Base-by-base conservation (phyloP, 2,888 invertebrate genomes). In the Lasioglossum vierecki region DNA sequence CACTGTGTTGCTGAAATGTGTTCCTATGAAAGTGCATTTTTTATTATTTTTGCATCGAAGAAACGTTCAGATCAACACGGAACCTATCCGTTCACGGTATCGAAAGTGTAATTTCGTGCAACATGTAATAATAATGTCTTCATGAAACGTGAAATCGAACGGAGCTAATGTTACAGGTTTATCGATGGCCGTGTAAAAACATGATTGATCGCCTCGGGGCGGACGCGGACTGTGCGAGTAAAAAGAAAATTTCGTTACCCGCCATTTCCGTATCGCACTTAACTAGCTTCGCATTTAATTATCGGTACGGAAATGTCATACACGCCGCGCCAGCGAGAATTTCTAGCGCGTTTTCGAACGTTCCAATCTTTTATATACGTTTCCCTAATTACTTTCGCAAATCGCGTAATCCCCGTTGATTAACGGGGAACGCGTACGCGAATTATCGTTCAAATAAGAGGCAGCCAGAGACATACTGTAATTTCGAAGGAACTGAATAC, bases 361-460 rank as follows among this genome's bases (percentile, higher is more conserved):
- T 3, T 44, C 35, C 75, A 66, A 76, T 76, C 79, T 79, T 76
- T 76, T 68, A 68, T 76, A 79, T 73, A 73, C 66, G 35, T 79
- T 79, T 41, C 83, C 68, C 46, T 79, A 76, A 84, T 84, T 84
- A 83, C 83, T 73, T 68, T 76, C 72, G 49, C 66, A 72, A 76
- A 60, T 79, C 57, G 84, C 57, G 46, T 79, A 83, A 72, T 82
- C 72, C 79, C 30, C 46, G 72, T 83, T 76, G 79, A 83, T 83
- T 79, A 84, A 68, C 75, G 53, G 1, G 81, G 63, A 73, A 72
- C 77, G 82, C 70, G 72, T 76, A 83, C 76, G 57, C 57, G 72
- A 35, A 76, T 60, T 72, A 79, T 76, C 83, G 76, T 39, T 18
- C 57, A 57, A 57, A 73, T 73, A 72, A 79, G 83, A 83, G 72